Base-by-base conservation (phyloP, 2,113 vertebrate genomes). In the Lanius collurio region DNA sequence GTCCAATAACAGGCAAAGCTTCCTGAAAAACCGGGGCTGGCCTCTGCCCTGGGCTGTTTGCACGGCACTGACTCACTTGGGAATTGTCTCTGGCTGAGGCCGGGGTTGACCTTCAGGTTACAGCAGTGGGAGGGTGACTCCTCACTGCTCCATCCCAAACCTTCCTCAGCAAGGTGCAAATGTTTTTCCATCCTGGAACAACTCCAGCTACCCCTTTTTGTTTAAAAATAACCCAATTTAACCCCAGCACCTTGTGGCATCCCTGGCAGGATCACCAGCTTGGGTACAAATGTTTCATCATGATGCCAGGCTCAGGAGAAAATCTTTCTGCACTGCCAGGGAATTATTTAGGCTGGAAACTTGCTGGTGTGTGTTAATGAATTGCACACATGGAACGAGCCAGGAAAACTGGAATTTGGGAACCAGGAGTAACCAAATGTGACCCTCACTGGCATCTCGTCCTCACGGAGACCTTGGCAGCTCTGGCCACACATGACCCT, bases 31-130 rank as follows among this genome's bases (percentile, higher is more conserved):
- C 31, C 53, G 3, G 93, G 91, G 42, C 81, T 26, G 23, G 76
- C 65, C 77, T 56, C 64, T 85, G 77, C 93, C 81, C 55, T 37
- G 65, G 87, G 84, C 94, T 83, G 56, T 89, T 84, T 55, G 37
- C 49, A 2, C 1, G 4, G 23, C 11, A 7, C 28, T 90, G 95
- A 91, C 85, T 96, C 94, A 87, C 30, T 82, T 71, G 81, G 62
- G 83, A 84, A 79, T 60, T 3, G 4, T 73, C 85, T 83, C 1
- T 63, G 71, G 64, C 87, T 78, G 56, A 83, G 67, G 73, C 65
- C 13, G 5, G 91, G 37, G 18, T 11, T 94, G 87, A 87, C 91
- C 78, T 84, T 35, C 24, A 16, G 77, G 73, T 94, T 23, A 33
- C 50, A 57, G 94, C 52, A 39, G 37, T 2, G 39, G 63, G 52